Base-by-base conservation (phyloP, 2,113 vertebrate species). In the Rhagologus leucostigma region DNA sequence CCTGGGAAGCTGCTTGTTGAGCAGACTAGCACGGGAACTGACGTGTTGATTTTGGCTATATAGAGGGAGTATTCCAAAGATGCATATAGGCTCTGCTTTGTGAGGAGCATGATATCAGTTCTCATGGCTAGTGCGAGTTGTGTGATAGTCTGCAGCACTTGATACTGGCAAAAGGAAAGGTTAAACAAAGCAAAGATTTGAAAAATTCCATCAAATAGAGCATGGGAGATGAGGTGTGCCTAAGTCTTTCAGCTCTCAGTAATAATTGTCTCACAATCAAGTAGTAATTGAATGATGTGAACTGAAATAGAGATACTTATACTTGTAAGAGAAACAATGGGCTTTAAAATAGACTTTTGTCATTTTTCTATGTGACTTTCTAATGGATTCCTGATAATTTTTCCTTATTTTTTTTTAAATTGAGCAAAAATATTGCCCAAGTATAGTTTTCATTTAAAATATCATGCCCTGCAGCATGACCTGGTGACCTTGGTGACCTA, bases 81-180 rank as follows among this genome's bases (percentile, higher is more conserved):
- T 50, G 18, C 55, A 62, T 5, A 37, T 17, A 57, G 46, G 33
- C 21, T 20, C 10, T 0, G 0, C 16, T 55, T 1, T 62, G 23
- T 27, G 23, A 32, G 37, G 44, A 56, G 35, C 24, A 3, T 29
- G 27, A 64, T 15, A 26, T 52, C 27, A n/a, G 32, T 84, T 81
- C 19, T 53, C 8, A 1, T 30, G 46, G 53, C 49, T 76, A 10
- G 32, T 42, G 19, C 2, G 5, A 42, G n/a, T 65, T 90, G 29
- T 89, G 63, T 73, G 71, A 41, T 70, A 53, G 57, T 24, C 75
- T 85, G 71, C 65, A 91, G 46, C 22, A 33, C 50, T 17, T 77
- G 47, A 47, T 65, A 67, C 20, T 70, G 39, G 64, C 37, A 67
- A 78, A 57, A 84, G 37, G 37, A 57, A 65, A 52, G 50, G 19